Percentiles rank a stretch among this genome's conserved stretches.
Evolutionary conservation across 1,140 invertebrate genomes (phyloP).

Genomic region (Hesperophylax magnus): DNA sequence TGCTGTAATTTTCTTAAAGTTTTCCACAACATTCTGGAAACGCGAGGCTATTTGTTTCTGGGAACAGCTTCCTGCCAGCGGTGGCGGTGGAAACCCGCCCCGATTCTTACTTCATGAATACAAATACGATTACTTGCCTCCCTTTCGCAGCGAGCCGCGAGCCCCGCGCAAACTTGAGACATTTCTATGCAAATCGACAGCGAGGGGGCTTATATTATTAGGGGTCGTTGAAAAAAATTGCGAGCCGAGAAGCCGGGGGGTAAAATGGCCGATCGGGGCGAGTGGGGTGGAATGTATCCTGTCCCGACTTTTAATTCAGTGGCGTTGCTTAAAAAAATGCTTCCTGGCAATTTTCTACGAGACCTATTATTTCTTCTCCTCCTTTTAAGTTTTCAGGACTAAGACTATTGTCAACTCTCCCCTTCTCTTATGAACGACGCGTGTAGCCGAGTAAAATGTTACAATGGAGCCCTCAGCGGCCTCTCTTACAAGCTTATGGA

Average conservation of each 20-base stretch:
- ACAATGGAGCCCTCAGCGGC: too few species aligned
- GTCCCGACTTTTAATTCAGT: neutral
- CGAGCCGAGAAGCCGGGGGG: constrained; percentile 39
- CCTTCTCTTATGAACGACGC: too few species aligned
- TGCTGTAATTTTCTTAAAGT: constrained; percentile 19
- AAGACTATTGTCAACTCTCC: too few species aligned
- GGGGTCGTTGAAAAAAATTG: constrained; percentile 48
- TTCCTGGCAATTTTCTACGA: too few species aligned
- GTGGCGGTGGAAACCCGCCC: constrained; percentile 14
- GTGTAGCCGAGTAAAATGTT: too few species aligned
- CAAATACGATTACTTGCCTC: constrained; percentile 55
- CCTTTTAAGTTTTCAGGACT: too few species aligned
- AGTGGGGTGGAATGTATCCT: constrained; percentile 6
- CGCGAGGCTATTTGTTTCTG: constrained; percentile 24
- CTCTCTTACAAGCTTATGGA: too few species aligned
- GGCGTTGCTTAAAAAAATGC: neutral
- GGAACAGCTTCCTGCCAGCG: constrained; percentile 25
- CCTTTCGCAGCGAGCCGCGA: neutral
- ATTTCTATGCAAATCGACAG: constrained; percentile 57
- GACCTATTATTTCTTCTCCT: too few species aligned
- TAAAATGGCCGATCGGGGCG: constrained; percentile 20
- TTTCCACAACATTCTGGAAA: constrained; percentile 2
- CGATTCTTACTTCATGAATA: constrained; percentile 56
- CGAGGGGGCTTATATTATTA: constrained; percentile 47
- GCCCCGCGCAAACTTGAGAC: constrained; percentile 55